Percentiles rank a stretch among this genome's conserved stretches.
Evolutionary conservation across 2,113 vertebrate genomes (phyloP).

Genomic region (Scomber japonicus): DNA sequence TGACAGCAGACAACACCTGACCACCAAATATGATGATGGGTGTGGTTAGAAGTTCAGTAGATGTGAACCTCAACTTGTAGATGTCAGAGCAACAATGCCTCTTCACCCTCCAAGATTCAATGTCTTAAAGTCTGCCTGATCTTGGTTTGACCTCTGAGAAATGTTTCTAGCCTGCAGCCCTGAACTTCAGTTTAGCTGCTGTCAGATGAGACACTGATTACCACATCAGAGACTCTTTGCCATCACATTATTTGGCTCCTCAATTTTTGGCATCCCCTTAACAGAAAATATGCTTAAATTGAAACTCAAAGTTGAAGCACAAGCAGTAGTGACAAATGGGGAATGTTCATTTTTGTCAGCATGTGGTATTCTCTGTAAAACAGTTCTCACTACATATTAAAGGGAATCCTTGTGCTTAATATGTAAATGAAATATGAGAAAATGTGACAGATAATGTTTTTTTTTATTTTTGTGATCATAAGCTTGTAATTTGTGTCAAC

Average conservation of each 20-base stretch:
- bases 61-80: too few species aligned
- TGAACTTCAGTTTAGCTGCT: not conserved
- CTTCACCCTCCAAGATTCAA: too few species aligned
- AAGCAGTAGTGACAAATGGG: not conserved
- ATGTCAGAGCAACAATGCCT: too few species aligned
- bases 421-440: not conserved
- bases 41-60: too few species aligned
- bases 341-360: not conserved
- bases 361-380: not conserved
- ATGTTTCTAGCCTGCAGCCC: not conserved
- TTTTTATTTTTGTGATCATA: not conserved
- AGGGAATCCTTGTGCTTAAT: not conserved
- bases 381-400: not conserved
- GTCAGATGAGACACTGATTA: too few species aligned
- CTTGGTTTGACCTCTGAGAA: not conserved
- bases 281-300: not conserved
- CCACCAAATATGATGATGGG: not conserved
- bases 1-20: constrained; percentile 11
- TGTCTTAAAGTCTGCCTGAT: not conserved
- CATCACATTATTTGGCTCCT: too few species aligned
- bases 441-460: too few species aligned
- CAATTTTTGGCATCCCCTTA: too few species aligned
- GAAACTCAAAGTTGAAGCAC: not conserved
- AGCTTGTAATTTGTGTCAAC: not conserved
- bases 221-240: too few species aligned